Evolutionary conservation across 1,140 invertebrate species (phyloP), one percentile per base, ranked within the genome.

Genomic region (Tachypleus tridentatus): DNA sequence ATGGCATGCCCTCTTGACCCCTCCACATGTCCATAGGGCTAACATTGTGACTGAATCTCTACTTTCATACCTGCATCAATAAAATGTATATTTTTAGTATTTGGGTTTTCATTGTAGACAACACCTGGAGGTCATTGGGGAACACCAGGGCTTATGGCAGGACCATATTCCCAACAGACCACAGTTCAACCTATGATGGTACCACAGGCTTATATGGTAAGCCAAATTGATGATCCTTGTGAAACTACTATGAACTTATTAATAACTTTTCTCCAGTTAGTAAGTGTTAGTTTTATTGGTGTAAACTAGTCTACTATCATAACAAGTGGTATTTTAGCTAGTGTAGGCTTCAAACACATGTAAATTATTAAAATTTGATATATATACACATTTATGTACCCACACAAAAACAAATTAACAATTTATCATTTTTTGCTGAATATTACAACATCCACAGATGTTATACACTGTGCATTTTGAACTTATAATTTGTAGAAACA

Each of bases 81-180:
- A 9, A 60, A 58, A 50, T 49, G 48, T 47, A 56, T 50, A 49
- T 49, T 53, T 48, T 49, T 60, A 11, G 48, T 54, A 53, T 57
- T n/a, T 60, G 56, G 47, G 52, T 60, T 50, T 57, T 49, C 11
- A 9, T 57, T 63, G 48, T 51, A 65, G 64, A 54, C 51, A 54
- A 8, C 67, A 57, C 51, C 58, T 61, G 49, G 51, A 51, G 64
- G 64, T 58, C 58, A 63, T 50, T 69, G 61, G 58, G 51, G 64
- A 29, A 29, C 29, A 29, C 29, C 29, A 50, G 64, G 60, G 47
- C 50, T 64, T 47, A 61, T 66, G 64, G 60, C 66, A 62, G 67
- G 64, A 61, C 49, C 63, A 51, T 67, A 58, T n/a, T 51, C 64
- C 49, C 64, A 65, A 51, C 62, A 64, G 9, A 50, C 60, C 51